Base-by-base conservation (phyloP, 64 coral and sea anemone species). In the Actinia equina region DNA sequence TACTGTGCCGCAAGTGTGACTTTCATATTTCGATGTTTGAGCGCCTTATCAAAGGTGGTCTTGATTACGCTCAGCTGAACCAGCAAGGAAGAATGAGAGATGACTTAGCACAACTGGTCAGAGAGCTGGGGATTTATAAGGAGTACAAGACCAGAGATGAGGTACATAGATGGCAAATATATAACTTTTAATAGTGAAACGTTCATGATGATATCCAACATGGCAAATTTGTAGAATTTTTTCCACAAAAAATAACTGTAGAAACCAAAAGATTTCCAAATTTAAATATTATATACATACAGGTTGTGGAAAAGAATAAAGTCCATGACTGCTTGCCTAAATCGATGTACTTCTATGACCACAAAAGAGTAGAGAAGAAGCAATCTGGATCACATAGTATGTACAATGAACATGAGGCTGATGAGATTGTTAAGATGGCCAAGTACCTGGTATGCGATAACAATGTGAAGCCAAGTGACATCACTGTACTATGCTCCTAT, bases 401-500 rank as follows among this genome's bases (percentile, higher is more conserved):
- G 67, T 78, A 44, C 65, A 98, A 98, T 62, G 23, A 17, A 17
- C 65, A 22, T 69, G 95, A 98, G 84, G 91, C 83, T 27, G 19
- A 49, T 4, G 63, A 87, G n/a, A 56, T 94, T 2, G 56, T 54
- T 13, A 44, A 92, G 17, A 77, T 94, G 22, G 95, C 95, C 6
- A 86, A 79, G 59, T 76, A 77, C 37, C 78, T 98, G 17, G 82
- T 64, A 3, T 27, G 88, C 0, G 20, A 89, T 46, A 71, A 77
- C 7, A 45, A 86, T 18, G 60, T 85, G 11, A n/a, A 30, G 3
- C 77, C 90, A 83, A 13, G 45, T 9, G 53, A 80, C 49, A 91
- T 98, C 56, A 98, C 95, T 30, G 82, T 98, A 76, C 87, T 98
- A 11, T 98, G 95, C 25, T 89, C 95, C 5, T 98, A 98, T 45